Percentiles rank a stretch among this genome's conserved stretches.
Conservation (phyloP, 2,888 invertebrate genomes). For the Sylvicola cinctus region DNA sequence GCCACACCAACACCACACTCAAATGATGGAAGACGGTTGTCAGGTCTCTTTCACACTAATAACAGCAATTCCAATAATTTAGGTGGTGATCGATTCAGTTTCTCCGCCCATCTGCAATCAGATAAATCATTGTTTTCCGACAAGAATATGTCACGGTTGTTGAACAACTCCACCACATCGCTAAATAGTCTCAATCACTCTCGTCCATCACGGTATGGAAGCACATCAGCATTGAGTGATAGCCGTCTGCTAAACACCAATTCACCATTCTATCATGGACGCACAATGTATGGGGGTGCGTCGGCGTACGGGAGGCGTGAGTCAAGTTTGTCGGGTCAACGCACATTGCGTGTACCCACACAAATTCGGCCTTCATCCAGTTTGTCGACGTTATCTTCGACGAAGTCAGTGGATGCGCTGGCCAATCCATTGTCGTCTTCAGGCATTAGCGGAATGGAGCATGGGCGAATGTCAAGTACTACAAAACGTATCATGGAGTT, state of each 20-base stretch:
- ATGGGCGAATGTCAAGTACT: slow-evolving; percentile 28
- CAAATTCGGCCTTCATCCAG: slow-evolving; percentile 17
- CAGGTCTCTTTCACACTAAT: slow-evolving; percentile 8
- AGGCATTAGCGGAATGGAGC: neutral
- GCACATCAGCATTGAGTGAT: slow-evolving; percentile 23
- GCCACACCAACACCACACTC: slow-evolving; percentile 1
- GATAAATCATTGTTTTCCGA: slow-evolving; percentile 21
- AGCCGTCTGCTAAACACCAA: slow-evolving; percentile 15
- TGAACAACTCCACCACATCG: slow-evolving; percentile 22
- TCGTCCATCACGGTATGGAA: slow-evolving; percentile 23
- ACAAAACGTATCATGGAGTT: slow-evolving; percentile 60
- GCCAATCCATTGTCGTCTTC: no score
- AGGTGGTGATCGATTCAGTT: slow-evolving; percentile 16
- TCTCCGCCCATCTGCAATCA: slow-evolving; percentile 21
- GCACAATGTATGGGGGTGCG: slow-evolving; percentile 56
- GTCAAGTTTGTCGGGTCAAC: slow-evolving; percentile 1
- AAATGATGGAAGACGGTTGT: slow-evolving; percentile 1
- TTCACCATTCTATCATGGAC: slow-evolving; percentile 58
- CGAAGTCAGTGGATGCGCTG: slow-evolving; percentile 12
- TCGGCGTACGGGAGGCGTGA: slow-evolving; percentile 29
- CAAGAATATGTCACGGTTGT: slow-evolving; percentile 12
- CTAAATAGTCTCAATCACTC: slow-evolving; percentile 16
- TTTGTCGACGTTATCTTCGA: slow-evolving; percentile 15
- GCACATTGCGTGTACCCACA: slow-evolving; percentile 14
- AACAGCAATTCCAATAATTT: neutral